phyloP scores from a whole-genome alignment of 2,888 invertebrate species.

The Autographa gamma region DNA sequence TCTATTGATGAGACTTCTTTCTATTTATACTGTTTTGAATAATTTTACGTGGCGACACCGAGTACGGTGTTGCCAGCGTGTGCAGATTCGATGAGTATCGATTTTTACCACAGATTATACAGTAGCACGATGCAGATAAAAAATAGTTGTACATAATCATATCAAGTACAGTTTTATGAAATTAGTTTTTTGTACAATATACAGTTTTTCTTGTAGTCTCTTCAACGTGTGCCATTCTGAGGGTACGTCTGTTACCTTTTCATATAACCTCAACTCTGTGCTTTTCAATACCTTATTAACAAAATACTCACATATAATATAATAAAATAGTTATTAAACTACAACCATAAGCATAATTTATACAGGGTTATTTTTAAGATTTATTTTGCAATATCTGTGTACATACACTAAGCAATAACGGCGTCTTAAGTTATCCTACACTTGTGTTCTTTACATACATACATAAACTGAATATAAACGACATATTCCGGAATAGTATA shows the following conservation, averaged over 20 bases:
- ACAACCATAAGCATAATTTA: constrained; percentile 87
- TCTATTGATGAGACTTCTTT: constrained; percentile 58
- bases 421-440: constrained; percentile 49
- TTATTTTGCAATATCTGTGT: constrained; percentile 67
- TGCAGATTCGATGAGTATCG: constrained; percentile 53
- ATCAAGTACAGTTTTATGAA: constrained; percentile 85
- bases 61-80: constrained; percentile 36
- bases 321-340: constrained; percentile 81
- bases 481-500: constrained; percentile 37
- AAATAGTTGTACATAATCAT: constrained; percentile 83
- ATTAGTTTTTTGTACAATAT: constrained; percentile 80
- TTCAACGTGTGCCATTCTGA: constrained; percentile 85
- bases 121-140: constrained; percentile 62
- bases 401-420: constrained; percentile 59
- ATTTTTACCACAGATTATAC: constrained; percentile 64
- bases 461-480: constrained; percentile 45
- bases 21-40: constrained; percentile 69
- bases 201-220: constrained; percentile 80
- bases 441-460: constrained; percentile 32
- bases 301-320: constrained; percentile 83
- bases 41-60: constrained; percentile 55
- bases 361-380: constrained; percentile 87
- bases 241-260: constrained; percentile 83
- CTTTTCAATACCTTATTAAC: constrained; percentile 82
- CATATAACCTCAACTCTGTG: constrained; percentile 82